These are phyloP conservation scores for Leiothrix lutea DNA, from an alignment of 2,113 vertebrate species.

Conservation along the genomic window DNA sequence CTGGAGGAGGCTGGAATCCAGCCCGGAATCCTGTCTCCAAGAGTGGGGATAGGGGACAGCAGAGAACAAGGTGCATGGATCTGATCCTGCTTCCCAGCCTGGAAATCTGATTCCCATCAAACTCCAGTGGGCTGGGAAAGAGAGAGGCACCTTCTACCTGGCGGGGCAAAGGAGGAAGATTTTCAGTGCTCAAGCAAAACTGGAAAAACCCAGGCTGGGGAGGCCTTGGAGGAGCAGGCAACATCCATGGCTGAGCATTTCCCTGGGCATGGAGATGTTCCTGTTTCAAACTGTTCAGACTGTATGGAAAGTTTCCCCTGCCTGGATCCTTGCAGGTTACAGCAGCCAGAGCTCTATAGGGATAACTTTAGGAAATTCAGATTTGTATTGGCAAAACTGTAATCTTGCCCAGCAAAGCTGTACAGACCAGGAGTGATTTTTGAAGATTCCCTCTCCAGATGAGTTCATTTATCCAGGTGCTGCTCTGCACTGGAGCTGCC, in stretches of 20 bases:
- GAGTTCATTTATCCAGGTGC: fast-evolving
- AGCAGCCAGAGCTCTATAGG: background rate
- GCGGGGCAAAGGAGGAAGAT: background rate
- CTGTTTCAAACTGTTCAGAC: background rate
- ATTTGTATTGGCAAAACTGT: background rate
- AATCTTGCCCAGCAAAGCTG: background rate
- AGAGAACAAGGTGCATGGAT: background rate
- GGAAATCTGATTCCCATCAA: background rate
- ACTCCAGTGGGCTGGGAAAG: background rate
- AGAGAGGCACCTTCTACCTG: background rate
- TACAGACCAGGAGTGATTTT: background rate
- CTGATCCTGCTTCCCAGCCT: background rate
- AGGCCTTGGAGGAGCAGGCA: background rate
- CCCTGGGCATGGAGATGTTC: background rate
- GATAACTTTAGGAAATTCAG: background rate
- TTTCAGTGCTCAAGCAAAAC: background rate
- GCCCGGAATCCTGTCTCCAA: background rate
- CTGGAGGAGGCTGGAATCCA: background rate
- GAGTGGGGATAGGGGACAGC: background rate
- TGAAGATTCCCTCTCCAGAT: background rate
- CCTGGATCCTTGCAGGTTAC: background rate
- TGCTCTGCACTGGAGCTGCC: background rate
- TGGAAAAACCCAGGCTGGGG: background rate
- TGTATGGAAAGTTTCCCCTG: background rate
- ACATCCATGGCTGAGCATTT: background rate